phyloP scores from a whole-genome alignment of 2,888 invertebrate species.

The Glomeris marginata region DNA sequence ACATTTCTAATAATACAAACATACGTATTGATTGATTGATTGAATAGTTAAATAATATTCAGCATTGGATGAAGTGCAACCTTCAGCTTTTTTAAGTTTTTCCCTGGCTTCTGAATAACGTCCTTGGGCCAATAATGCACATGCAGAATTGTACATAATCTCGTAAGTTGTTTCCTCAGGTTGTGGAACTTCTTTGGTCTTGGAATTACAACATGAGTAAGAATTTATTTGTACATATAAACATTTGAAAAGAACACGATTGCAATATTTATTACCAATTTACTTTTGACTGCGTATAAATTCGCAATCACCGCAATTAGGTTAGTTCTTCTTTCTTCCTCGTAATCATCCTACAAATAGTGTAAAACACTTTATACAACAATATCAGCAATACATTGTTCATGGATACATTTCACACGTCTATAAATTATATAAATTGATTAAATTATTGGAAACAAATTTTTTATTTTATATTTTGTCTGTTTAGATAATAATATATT shows the following conservation, averaged over 20 bases:
- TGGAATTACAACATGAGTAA: background rate
- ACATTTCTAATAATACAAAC: conserved; percentile 40
- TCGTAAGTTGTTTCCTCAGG: conserved; percentile 64
- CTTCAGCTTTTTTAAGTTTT: conserved; percentile 63
- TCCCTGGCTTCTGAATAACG: conserved; percentile 57
- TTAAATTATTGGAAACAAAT: no score
- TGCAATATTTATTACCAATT: background rate
- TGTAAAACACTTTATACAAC: no score
- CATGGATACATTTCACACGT: no score
- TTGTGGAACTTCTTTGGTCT: conserved; percentile 39
- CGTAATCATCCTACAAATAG: conserved; percentile 65
- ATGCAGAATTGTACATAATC: conserved; percentile 78
- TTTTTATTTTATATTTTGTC: no score
- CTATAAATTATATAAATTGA: no score
- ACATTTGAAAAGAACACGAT: background rate
- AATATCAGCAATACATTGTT: no score
- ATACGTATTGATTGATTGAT: background rate
- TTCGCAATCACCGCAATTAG: conserved; percentile 81
- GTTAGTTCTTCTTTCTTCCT: conserved; percentile 88
- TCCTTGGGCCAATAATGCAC: conserved; percentile 56
- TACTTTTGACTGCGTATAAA: conserved; percentile 31
- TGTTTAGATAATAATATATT: no score
- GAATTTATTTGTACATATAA: background rate
- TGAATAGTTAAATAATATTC: background rate
- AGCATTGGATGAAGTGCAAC: conserved; percentile 21